These are phyloP conservation scores for Actinostola sp. DNA, from an alignment of 92 coral and sea anemone genomes.

Conservation along the genomic window DNA sequence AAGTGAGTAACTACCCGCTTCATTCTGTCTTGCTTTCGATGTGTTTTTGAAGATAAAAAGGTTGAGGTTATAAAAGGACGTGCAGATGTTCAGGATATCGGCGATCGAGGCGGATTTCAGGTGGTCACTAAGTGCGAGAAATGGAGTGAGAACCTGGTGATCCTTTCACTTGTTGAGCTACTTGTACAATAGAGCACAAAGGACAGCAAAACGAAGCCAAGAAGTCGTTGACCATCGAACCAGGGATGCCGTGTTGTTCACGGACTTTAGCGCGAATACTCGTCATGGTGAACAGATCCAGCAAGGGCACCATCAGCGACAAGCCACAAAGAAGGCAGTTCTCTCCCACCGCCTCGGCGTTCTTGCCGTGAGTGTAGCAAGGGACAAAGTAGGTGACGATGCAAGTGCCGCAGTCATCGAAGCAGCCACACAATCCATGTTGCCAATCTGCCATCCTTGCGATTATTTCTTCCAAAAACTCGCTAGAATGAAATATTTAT, in stretches of 20 bases:
- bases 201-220: constrained; percentile 79
- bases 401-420: constrained; percentile 89
- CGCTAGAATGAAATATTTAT: no score
- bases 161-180: constrained; percentile 92
- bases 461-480: background rate
- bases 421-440: constrained; percentile 92
- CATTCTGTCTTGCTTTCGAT: no score
- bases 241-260: constrained; percentile 86
- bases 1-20: no score
- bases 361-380: constrained; percentile 92
- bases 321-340: constrained; percentile 85
- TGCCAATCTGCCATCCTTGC: constrained; percentile 76
- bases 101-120: background rate
- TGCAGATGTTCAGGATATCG: background rate
- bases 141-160: constrained; percentile 73
- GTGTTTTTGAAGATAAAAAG: no score
- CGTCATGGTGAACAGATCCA: constrained; percentile 78
- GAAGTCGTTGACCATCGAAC: constrained; percentile 73
- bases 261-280: constrained; percentile 93
- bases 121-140: constrained; percentile 51
- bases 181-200: constrained; percentile 81
- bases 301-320: constrained; percentile 74
- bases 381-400: constrained; percentile 72
- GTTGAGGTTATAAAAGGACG: no score
- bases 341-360: constrained; percentile 99